These are phyloP conservation scores for Myzus persicae DNA, from an alignment of 1,140 invertebrate species.

Conservation along the genomic window DNA sequence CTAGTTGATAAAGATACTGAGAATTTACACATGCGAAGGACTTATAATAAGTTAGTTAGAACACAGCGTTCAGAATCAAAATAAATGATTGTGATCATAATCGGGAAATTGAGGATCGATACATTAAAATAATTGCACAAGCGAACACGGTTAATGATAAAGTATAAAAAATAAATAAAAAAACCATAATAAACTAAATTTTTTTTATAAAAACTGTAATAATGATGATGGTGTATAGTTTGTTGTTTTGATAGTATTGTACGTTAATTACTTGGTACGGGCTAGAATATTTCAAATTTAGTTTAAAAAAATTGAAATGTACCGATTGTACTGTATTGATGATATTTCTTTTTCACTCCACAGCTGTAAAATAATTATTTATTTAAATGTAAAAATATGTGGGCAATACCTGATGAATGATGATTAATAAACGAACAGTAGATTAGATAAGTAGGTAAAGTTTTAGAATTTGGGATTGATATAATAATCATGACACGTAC, in stretches of 20 bases:
- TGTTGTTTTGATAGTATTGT: background rate
- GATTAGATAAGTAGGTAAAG: background rate
- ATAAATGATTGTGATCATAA: background rate
- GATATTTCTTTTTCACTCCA: background rate
- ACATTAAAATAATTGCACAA: background rate
- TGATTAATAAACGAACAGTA: background rate
- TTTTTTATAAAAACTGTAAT: too few species aligned
- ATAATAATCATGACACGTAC: background rate
- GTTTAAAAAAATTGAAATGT: background rate
- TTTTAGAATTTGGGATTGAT: background rate
- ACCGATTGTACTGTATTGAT: background rate
- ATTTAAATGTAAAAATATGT: background rate
- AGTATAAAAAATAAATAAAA: too few species aligned
- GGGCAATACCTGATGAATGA: background rate
- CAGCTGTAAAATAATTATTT: background rate
- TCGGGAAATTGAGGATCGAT: background rate
- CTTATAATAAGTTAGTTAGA: background rate
- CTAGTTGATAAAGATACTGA: conserved; percentile 11
- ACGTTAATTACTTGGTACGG: too few species aligned
- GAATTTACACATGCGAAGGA: background rate
- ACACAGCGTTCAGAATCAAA: background rate
- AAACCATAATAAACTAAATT: too few species aligned
- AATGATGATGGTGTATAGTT: background rate
- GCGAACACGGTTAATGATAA: background rate
- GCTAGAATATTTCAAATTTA: background rate